A percentile compares a stretch with the other conserved stretches of the same genome.
Evolutionary conservation across 2,113 vertebrate genomes (phyloP).

Genomic region (Sminthopsis crassicaudata): DNA sequence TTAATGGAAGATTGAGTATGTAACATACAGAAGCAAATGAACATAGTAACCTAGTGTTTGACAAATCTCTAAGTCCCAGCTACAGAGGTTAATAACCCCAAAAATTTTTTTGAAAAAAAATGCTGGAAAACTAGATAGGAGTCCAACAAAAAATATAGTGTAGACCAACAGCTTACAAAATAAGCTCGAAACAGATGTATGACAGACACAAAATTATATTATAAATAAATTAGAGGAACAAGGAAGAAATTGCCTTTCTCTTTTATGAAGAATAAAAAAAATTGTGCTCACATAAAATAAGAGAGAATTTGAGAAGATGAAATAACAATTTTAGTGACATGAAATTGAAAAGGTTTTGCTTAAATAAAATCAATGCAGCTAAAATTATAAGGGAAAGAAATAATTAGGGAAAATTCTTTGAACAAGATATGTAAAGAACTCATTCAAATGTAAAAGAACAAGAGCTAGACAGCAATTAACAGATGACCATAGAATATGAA

Average conservation of each 20-base stretch:
- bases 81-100: not conserved
- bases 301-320: not conserved
- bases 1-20: not conserved
- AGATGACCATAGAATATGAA: not conserved
- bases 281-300: not conserved
- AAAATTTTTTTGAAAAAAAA: not conserved
- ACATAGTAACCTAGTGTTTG: not conserved
- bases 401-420: not conserved
- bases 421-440: not conserved
- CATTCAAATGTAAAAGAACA: not conserved
- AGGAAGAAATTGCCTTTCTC: not conserved
- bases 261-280: not conserved
- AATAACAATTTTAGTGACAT: not conserved
- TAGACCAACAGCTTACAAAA: not conserved
- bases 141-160: not conserved
- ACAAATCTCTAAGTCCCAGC: not conserved
- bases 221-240: not conserved
- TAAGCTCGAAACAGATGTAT: not conserved
- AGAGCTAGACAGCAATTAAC: not conserved
- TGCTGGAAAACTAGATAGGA: not conserved
- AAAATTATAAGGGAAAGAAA: not conserved
- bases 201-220: not conserved
- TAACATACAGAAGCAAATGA: not conserved
- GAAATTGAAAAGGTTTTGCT: not conserved
- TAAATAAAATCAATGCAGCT: not conserved